A percentile compares a stretch with the other conserved stretches of the same genome.
Conservation (phyloP, 2,113 vertebrate genomes). For the Sander vitreus region DNA sequence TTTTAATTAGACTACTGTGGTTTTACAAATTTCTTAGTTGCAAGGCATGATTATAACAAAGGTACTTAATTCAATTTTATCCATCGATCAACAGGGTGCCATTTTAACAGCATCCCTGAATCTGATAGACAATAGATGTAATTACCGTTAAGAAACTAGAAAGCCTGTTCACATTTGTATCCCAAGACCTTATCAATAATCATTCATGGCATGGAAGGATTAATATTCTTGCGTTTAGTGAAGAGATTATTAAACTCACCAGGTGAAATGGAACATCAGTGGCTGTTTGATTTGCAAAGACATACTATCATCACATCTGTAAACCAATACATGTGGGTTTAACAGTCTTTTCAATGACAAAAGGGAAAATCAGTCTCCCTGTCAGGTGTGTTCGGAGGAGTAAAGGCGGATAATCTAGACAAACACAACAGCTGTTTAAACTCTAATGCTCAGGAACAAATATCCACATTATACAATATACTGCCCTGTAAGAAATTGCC, state of each 20-base stretch:
- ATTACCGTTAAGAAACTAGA: slow-evolving; percentile 10
- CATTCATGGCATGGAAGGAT: neutral
- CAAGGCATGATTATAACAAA: neutral
- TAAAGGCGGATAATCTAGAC: neutral
- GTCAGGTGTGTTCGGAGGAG: neutral
- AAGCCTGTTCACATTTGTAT: neutral
- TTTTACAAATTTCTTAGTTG: neutral
- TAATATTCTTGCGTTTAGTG: neutral
- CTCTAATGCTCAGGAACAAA: neutral
- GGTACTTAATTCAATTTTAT: slow-evolving; percentile 15
- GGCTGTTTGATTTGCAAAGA: slow-evolving; percentile 4
- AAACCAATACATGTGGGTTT: slow-evolving; percentile 8
- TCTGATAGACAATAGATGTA: slow-evolving; percentile 19
- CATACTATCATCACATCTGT: neutral
- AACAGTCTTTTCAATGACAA: neutral
- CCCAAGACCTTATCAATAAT: slow-evolving; percentile 10
- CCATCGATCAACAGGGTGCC: neutral
- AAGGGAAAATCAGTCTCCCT: neutral
- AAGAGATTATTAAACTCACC: slow-evolving; percentile 7
- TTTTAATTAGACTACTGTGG: neutral
- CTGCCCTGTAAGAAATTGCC: neutral
- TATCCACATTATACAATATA: neutral
- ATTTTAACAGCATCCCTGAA: neutral
- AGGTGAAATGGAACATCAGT: neutral
- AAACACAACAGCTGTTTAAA: neutral